phyloP scores from a whole-genome alignment of 2,797 vertebrate genomes.

The Luscinia megarhynchos region DNA sequence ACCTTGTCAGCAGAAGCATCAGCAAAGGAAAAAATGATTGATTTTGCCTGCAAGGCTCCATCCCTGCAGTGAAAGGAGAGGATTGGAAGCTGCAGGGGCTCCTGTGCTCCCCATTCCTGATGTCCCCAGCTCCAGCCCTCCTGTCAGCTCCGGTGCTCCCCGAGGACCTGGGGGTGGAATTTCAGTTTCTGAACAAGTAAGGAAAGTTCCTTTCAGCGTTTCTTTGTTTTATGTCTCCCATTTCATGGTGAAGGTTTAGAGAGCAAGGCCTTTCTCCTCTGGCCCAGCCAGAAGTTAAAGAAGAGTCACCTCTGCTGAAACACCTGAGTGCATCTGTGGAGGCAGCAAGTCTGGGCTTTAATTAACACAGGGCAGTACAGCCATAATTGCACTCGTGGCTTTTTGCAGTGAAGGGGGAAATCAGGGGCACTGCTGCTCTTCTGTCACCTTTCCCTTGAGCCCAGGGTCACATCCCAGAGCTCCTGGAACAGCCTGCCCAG shows the following conservation, averaged over 20 bases:
- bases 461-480: background rate
- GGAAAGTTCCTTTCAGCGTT: background rate
- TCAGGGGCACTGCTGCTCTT: background rate
- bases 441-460: background rate
- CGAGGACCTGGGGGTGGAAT: accelerated
- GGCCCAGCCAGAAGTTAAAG: background rate
- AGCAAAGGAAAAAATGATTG: accelerated
- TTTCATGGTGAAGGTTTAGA: background rate
- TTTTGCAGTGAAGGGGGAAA: background rate
- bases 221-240: background rate
- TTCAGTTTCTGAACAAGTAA: background rate
- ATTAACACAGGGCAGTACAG: background rate
- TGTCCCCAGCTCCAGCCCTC: background rate
- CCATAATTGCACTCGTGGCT: background rate
- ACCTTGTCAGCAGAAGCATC: background rate
- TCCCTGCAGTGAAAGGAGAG: accelerated
- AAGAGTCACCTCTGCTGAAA: background rate
- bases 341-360: background rate
- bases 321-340: background rate
- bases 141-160: background rate
- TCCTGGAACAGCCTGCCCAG: background rate
- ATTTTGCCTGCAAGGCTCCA: background rate
- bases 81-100: background rate
- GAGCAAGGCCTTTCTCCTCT: background rate
- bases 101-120: accelerated